These are phyloP conservation scores for Hirudo medicinalis DNA, from an alignment of 1,140 invertebrate species.

Conservation along the genomic window DNA sequence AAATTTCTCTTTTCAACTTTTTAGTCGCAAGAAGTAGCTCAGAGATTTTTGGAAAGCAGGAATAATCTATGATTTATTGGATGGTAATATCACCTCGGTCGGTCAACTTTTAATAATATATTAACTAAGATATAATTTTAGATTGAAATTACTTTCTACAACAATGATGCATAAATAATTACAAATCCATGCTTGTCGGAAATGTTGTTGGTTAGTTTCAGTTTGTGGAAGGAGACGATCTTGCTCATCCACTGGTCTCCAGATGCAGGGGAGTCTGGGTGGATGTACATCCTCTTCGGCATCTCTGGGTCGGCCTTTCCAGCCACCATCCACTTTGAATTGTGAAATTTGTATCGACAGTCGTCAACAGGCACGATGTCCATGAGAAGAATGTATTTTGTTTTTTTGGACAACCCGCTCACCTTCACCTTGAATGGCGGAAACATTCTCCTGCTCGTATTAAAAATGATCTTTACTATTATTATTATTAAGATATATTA, in stretches of 20 bases:
- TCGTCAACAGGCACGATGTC: conserved; percentile 92
- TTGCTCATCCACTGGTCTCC: conserved; percentile 77
- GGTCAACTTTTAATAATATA: no score
- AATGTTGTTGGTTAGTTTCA: conserved; percentile 88
- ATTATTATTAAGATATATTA: no score
- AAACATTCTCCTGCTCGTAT: conserved; percentile 36
- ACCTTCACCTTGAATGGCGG: conserved; percentile 37
- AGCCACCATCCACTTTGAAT: conserved; percentile 81
- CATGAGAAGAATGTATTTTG: conserved; percentile 91
- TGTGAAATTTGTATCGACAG: conserved; percentile 92
- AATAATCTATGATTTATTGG: no score
- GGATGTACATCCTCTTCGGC: conserved; percentile 77
- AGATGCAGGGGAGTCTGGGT: conserved; percentile 69
- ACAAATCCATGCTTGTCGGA: conserved; percentile 99
- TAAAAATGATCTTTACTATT: not conserved
- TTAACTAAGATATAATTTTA: no score
- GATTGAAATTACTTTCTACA: no score
- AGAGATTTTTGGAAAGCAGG: no score
- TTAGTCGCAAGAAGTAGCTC: no score
- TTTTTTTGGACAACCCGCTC: conserved; percentile 70
- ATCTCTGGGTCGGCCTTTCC: conserved; percentile 78
- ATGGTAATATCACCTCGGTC: no score
- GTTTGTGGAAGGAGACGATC: conserved; percentile 74
- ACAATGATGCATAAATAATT: conserved; percentile 41
- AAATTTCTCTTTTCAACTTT: no score